A percentile compares a stretch with the other conserved stretches of the same genome.
These are phyloP conservation scores for Prolemur simus DNA, from an alignment of 2,113 vertebrate species.

Conservation along the genomic window DNA sequence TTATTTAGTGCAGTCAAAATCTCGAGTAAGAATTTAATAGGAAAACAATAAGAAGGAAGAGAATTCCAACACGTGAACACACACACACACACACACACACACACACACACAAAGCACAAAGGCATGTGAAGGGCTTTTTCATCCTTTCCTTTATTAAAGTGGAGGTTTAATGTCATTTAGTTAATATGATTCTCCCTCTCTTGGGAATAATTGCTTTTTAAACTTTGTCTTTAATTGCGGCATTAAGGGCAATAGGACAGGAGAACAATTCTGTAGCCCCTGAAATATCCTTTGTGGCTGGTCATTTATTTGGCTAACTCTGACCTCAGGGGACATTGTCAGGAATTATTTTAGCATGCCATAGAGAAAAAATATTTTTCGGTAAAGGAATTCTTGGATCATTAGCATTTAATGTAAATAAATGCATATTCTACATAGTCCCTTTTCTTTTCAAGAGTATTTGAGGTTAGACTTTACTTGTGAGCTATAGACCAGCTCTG, in stretches of 20 bases:
- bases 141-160: not conserved
- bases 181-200: not conserved
- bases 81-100: no score
- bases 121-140: not conserved
- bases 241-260: not conserved
- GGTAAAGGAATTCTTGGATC: not conserved
- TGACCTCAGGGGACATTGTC: not conserved
- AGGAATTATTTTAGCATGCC: not conserved
- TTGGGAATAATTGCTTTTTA: not conserved
- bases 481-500: not conserved
- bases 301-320: not conserved
- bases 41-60: not conserved
- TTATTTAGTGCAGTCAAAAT: not conserved
- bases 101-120: not conserved
- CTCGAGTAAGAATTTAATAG: not conserved
- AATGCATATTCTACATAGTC: not conserved
- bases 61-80: not conserved
- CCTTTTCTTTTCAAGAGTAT: not conserved
- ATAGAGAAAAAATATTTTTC: not conserved
- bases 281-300: not conserved
- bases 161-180: not conserved
- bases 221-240: not conserved
- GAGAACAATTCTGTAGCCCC: not conserved
- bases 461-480: not conserved
- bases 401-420: not conserved